phyloP scores from a whole-genome alignment of 2,888 invertebrate genomes.

The Eupeodes luniger region DNA sequence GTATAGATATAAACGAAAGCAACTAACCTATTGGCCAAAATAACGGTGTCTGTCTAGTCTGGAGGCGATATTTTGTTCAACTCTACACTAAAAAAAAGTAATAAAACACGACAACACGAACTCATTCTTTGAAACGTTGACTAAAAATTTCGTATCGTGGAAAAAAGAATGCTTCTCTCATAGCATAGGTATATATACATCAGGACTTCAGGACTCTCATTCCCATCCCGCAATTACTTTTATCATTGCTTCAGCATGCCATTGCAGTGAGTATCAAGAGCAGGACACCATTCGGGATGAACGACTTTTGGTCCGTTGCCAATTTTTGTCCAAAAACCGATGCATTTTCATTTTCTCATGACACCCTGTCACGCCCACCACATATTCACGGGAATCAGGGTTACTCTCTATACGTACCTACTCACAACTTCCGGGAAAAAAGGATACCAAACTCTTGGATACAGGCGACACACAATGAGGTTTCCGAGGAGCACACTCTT shows the following conservation, averaged over 20 bases:
- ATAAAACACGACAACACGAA: constrained; percentile 1
- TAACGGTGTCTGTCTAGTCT: constrained; percentile 74
- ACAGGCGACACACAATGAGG: constrained; percentile 57
- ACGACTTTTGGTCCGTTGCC: constrained; percentile 73
- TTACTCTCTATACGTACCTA: constrained; percentile 3
- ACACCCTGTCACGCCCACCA: constrained; percentile 73
- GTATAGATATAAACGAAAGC: not conserved
- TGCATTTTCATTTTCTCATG: constrained; percentile 76
- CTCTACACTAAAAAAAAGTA: constrained; percentile 14
- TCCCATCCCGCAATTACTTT: constrained; percentile 68
- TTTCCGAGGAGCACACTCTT: constrained; percentile 51
- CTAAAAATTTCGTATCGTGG: constrained; percentile 7
- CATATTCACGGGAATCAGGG: constrained; percentile 19
- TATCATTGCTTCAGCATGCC: constrained; percentile 54
- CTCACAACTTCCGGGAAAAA: constrained; percentile 44
- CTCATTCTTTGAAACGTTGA: not conserved
- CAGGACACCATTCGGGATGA: constrained; percentile 73
- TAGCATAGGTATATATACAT: not conserved
- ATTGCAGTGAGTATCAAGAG: constrained; percentile 49
- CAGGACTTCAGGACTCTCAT: not conserved
- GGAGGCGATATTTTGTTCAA: constrained; percentile 24
- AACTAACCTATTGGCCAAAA: constrained; percentile 58
- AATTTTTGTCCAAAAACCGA: constrained; percentile 71
- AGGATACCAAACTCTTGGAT: constrained; percentile 40
- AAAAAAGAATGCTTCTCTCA: constrained; percentile 16